These are phyloP conservation scores for Mungos mungo DNA, from an alignment of 2,113 vertebrate genomes.

Conservation along the genomic window DNA sequence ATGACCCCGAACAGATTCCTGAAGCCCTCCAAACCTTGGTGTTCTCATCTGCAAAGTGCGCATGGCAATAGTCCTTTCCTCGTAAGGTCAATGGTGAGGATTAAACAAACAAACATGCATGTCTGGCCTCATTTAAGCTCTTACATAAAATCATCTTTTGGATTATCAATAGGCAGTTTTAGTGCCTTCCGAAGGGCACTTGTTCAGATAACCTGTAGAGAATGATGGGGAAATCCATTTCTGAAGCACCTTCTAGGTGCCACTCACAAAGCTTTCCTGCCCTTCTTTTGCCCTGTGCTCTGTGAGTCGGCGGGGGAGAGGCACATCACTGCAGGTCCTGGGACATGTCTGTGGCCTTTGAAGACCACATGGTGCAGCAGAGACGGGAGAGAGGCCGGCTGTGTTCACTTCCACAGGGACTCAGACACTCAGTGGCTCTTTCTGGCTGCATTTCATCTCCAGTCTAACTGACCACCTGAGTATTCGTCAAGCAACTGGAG, in stretches of 20 bases:
- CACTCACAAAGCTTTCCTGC: not conserved
- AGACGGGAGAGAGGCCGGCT: not conserved
- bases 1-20: not conserved
- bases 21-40: not conserved
- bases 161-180: not conserved
- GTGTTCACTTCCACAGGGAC: not conserved
- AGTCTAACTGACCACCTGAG: not conserved
- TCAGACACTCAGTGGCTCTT: not conserved
- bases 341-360: not conserved
- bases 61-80: accelerated
- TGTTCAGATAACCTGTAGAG: not conserved
- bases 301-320: not conserved
- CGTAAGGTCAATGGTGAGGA: not conserved
- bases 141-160: not conserved
- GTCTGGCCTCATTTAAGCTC: not conserved
- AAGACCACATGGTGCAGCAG: not conserved
- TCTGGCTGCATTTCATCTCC: not conserved
- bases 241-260: not conserved
- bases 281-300: not conserved
- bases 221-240: not conserved
- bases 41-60: not conserved
- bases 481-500: not conserved
- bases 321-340: not conserved
- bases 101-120: not conserved
- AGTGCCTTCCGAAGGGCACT: not conserved